Evolutionary conservation across 2,888 invertebrate genomes (phyloP), one percentile per base, ranked within the genome.

Genomic region (Epirrhoe tristata): DNA sequence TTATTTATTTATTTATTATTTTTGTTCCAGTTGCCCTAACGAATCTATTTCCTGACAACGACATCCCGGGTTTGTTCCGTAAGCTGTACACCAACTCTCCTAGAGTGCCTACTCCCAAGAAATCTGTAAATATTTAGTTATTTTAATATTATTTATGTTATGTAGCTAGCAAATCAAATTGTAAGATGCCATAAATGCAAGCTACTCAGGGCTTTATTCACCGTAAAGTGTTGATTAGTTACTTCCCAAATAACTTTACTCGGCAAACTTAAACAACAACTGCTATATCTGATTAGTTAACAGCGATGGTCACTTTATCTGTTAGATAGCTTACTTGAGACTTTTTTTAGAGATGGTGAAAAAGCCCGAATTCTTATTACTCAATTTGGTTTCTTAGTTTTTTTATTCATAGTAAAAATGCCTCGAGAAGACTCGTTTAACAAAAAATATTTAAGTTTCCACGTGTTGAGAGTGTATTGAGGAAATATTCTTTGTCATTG

Each of bases 41-140:
- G 71, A 96, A 96, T 67, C 88, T 98, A 51, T 98, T 98, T 83
- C 97, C 97, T 0, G 96, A 97, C 74, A 97, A 97, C 83, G 95
- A 96, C 75, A 95, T 97, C 74, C 90, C 94, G 51, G 95, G 95
- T 53, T 92, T 97, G 73, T 96, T 97, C 86, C 94, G 95, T 76
- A 96, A 96, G 82, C 88, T 97, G 48, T 97, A 97, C 84, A 95
- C 96, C 0, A 94, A 94, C 77, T 95, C 95, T 14, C 94, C 95
- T 17, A 79, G 93, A 63, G 92, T 91, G 64, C 83, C 87, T 54
- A 75, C 75, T 4, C 66, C 82, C 3, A 91, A 91, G 81, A 92
- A 90, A 81, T 77, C 84, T 60, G 84, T 83, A 31, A 91, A 90
- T 72, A 72, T 88, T 67, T 88, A 71, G 70, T 61, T 52, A 32